Evolutionary conservation across 2,888 invertebrate species (phyloP), one percentile per base, ranked within the genome.

Genomic region (Acanthococcus lagerstroemiae): DNA sequence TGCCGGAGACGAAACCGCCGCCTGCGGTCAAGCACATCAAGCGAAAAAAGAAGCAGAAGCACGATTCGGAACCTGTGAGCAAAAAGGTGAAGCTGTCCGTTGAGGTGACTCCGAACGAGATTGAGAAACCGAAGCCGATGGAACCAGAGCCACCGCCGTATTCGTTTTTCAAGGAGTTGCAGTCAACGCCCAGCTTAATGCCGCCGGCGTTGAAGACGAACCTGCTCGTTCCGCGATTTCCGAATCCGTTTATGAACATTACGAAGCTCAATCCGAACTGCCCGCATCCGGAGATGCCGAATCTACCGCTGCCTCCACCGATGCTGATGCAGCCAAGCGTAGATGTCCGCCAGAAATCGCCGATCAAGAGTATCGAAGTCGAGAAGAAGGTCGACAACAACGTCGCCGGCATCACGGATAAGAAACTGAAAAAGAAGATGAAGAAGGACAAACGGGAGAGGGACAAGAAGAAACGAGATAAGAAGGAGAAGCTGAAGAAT

Each of bases 401-500:
- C 77, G 55, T 17, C 30, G 56, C n/a, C 21, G 21, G 2, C 4
- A 55, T 15, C 37, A 55, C 58, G 27, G 67, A 50, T 65, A 69
- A 45, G 58, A 68, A 65, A 66, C 80, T 69, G 83, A 85, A 71
- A 84, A 85, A 74, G 83, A 84, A 69, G 81, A 83, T 68, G 61
- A 55, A 55, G 15, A 68, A 68, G 37, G 61, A 66, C 17, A 68
- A 70, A 67, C 56, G 55, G 12, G 69, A 68, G 55, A 52, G 48
- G 9, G 54, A 70, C 17, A 67, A 67, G 9, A 66, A 70, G 65
- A 63, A 69, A 54, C 45, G 66, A 19, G 65, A 50, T 19, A 65
- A 67, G 30, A 65, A 67, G 9, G 60, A 68, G 27, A 52, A 68
- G 54, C 45, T 56, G 7, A 68, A 69, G 24, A 65, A 58, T 19